Evolutionary conservation across 2,888 invertebrate genomes (phyloP), one percentile per base, ranked within the genome.

Genomic region (Lacanobia wlatinum): DNA sequence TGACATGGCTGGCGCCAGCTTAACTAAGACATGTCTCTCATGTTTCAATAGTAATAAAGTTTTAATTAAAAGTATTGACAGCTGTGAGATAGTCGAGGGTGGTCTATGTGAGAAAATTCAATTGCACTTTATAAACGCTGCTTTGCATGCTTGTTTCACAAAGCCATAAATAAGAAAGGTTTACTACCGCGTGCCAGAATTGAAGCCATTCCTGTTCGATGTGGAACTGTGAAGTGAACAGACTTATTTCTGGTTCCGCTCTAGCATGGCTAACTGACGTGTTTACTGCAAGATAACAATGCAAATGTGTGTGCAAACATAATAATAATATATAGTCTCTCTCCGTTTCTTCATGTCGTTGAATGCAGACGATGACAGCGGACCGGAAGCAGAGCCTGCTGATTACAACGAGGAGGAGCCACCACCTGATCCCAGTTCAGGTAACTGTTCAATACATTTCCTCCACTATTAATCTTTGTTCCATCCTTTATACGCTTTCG

Each of bases 351-450:
- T 96, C 96, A 95, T 96, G 97, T 98, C 97, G 97, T 97, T 98
- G 97, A 97, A 97, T 96, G 97, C 98, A 98, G 98, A 97, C 95
- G 97, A 97, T 92, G 96, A 96, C 89, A 97, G 95, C 94, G 96
- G 92, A 84, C 93, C 95, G 71, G 95, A 95, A 87, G 87, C 91
- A 52, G 95, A 96, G 82, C 93, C 93, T 46, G 97, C 93, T 50
- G 97, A 97, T 80, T 95, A 95, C 83, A 96, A 94, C 77, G 96
- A 96, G 86, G 96, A 97, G 88, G 96, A 96, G 72, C 90, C 92
- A 8, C 92, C 93, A 48, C 93, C 93, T 28, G 95, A 94, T 64
- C 92, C 95, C 14, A 94, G 93, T 75, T 90, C 95, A 91, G 94
- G 95, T 95, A 89, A 90, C 65, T n/a, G 46, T 34, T 40, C 46